A percentile compares a stretch with the other conserved stretches of the same genome.
Conservation (phyloP, 2,113 vertebrate genomes). For the rabbit (Oryctolagus cuniculus) region DNA sequence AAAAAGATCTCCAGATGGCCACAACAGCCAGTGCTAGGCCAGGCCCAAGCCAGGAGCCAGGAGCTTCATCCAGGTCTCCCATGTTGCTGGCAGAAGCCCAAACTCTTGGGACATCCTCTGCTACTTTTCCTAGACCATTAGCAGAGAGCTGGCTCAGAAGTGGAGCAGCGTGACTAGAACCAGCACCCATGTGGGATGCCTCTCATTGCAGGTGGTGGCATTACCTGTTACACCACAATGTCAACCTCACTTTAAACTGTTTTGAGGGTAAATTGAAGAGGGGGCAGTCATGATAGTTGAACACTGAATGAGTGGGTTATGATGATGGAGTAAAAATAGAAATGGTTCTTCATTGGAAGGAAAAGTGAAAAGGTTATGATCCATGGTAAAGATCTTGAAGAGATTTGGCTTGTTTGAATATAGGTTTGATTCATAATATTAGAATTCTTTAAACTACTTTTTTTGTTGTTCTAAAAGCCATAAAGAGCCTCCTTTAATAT, state of each 20-base stretch:
- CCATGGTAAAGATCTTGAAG: background rate
- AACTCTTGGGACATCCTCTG: no score
- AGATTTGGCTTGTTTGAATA: conserved; percentile 16
- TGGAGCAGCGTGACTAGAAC: no score
- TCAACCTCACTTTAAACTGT: background rate
- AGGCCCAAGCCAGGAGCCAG: no score
- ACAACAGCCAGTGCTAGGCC: no score
- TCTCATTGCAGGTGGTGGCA: no score
- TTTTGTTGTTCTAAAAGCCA: conserved; percentile 9
- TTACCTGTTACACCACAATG: no score
- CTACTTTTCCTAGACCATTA: no score
- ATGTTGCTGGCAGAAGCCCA: no score
- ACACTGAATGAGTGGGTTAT: background rate
- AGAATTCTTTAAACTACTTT: conserved; percentile 44
- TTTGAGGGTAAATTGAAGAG: conserved; percentile 2
- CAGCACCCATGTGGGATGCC: no score
- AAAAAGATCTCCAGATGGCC: no score
- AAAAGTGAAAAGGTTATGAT: background rate
- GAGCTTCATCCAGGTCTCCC: no score
- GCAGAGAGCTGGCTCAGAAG: no score
- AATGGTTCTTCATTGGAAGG: background rate
- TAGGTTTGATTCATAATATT: background rate
- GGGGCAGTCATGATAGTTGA: background rate
- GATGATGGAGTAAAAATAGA: conserved; percentile 14
- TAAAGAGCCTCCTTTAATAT: background rate